A percentile compares a stretch with the other conserved stretches of the same genome.
These are phyloP conservation scores for Triplophysa bombifrons DNA, from an alignment of 2,797 vertebrate genomes.

Conservation along the genomic window DNA sequence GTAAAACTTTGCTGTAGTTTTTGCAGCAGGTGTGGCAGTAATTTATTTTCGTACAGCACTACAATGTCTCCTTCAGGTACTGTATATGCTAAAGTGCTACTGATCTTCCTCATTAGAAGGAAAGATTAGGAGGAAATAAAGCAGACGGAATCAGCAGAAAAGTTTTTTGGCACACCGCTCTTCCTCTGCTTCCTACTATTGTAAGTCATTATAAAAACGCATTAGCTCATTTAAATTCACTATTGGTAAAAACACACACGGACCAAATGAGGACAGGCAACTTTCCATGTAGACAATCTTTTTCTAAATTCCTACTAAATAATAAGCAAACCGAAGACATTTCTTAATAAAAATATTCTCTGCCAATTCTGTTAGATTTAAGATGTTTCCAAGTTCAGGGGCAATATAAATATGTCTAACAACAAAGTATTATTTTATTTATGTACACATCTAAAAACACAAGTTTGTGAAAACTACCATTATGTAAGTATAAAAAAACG, in stretches of 20 bases:
- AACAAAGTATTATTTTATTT: too few relatives aligned
- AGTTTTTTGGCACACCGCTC: background rate
- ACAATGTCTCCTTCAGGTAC: conserved; percentile 5
- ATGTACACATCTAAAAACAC: too few relatives aligned
- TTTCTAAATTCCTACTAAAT: background rate
- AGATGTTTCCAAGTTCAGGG: too few relatives aligned
- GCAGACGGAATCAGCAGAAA: conserved; percentile 37
- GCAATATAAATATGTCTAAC: too few relatives aligned
- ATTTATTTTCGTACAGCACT: background rate
- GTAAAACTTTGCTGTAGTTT: too few relatives aligned
- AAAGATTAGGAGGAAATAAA: conserved; percentile 28
- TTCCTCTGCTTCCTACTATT: conserved; percentile 16
- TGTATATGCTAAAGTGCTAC: background rate
- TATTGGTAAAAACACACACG: background rate
- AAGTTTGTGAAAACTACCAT: too few relatives aligned
- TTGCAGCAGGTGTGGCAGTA: too few relatives aligned
- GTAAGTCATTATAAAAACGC: conserved; percentile 38
- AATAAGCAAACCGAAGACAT: background rate
- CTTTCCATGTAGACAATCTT: background rate
- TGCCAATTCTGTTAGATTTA: too few relatives aligned
- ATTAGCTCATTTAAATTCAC: conserved; percentile 19
- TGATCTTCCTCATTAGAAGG: background rate
- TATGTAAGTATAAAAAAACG: background rate
- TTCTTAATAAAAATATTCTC: too few relatives aligned
- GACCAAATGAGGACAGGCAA: conserved; percentile 38